A percentile compares a stretch with the other conserved stretches of the same genome.
Conservation (phyloP, 1,140 invertebrate species). For the Patella vulgata region DNA sequence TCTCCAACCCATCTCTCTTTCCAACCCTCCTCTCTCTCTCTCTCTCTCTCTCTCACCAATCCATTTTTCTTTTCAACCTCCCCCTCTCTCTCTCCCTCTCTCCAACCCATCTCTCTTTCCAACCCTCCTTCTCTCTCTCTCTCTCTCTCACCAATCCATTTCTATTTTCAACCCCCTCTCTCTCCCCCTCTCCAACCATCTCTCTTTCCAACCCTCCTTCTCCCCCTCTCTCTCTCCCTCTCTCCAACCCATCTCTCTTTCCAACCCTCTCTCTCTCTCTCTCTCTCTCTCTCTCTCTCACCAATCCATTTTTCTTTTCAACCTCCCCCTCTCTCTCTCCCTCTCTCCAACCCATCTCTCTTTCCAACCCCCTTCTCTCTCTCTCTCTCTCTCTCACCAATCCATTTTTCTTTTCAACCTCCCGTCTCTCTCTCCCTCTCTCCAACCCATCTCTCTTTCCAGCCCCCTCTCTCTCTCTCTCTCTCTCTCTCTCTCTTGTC, state of each 20-base stretch:
- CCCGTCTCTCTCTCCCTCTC: not conserved
- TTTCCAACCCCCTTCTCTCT: conserved; percentile 1
- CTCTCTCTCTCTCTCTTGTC: conserved; percentile 6
- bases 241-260: too few species aligned
- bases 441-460: conserved; percentile 1
- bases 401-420: not conserved
- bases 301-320: not conserved
- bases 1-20: too few species aligned
- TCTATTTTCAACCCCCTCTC: not conserved
- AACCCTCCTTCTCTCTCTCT: conserved; percentile 1
- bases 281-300: conserved; percentile 5
- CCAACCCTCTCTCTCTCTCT: conserved; percentile 17
- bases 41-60: too few species aligned
- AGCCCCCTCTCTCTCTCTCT: not conserved
- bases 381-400: not conserved
- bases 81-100: too few species aligned
- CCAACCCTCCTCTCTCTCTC: too few species aligned
- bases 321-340: conserved; percentile 3
- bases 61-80: too few species aligned
- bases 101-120: not conserved
- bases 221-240: too few species aligned
- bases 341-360: not conserved
- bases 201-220: too few species aligned
- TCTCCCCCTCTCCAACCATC: not conserved
- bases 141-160: not conserved